Evolutionary conservation across 2,888 invertebrate genomes (phyloP), one percentile per base, ranked within the genome.

Genomic region (Drosophila austrosaltans): DNA sequence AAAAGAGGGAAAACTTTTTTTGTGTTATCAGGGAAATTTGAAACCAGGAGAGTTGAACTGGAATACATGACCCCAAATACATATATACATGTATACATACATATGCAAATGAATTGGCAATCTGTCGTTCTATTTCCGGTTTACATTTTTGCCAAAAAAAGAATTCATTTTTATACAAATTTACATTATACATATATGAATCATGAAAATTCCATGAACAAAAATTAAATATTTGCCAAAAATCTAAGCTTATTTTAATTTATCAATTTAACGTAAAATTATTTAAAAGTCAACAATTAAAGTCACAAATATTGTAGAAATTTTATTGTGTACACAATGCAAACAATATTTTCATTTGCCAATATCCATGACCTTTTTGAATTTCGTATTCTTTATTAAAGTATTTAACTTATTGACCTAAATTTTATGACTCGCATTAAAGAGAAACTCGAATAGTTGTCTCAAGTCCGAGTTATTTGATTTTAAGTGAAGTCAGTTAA

Each of bases 51-150:
- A 36, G 36, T 36, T 36, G 22, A 20, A 22, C 20, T 48, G 44
- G 22, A 48, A 25, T 48, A 36, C 10, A 36, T 8, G 8, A 8
- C 36, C 36, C 8, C 8, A 36, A 36, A 36, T 36, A 25, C 12
- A 8, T 48, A 20, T 22, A 48, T 4, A 25, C 25, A 12, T 22
- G 20, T 20, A 2, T 44, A 20, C 20, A 44, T 48, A 22, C 44
- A 12, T 48, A 48, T 48, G 48, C 25, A 48, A 48, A 48, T 48
- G 48, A 48, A 48, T 48, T 48, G 22, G 22, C 48, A 48, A 48
- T 48, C 48, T 48, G 48, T 48, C 48, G 48, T 48, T 48, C 4
- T 22, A 4, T 25, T 48, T 48, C 48, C 48, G 48, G 48, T 48
- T 48, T 48, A 48, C 48, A 48, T 25, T 25, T 25, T 25, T 48